Percentiles rank a stretch among this genome's conserved stretches.
Conservation (phyloP, 2,888 invertebrate species). For the Chrysodeixis includens region DNA sequence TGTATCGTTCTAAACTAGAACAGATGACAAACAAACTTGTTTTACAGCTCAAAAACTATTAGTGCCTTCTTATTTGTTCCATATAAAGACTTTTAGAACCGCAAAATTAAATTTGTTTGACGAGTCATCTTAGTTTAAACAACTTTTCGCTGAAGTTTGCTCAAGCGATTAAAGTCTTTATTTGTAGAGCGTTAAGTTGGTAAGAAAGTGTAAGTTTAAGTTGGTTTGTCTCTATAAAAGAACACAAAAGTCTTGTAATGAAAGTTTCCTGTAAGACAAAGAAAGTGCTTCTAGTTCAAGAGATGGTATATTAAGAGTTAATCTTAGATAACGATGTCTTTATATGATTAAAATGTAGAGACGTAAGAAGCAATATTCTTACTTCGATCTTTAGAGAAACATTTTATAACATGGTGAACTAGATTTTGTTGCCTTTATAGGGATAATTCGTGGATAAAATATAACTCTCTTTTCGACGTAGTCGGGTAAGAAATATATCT, state of each 20-base stretch:
- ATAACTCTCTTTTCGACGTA: too few relatives aligned
- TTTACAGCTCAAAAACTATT: slow-evolving; percentile 3
- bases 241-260: slow-evolving; percentile 41
- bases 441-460: too few relatives aligned
- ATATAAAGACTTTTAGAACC: slow-evolving; percentile 5
- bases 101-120: slow-evolving; percentile 42
- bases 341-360: slow-evolving; percentile 21
- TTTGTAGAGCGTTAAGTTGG: background rate
- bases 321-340: slow-evolving; percentile 14
- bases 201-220: background rate
- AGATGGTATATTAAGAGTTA: slow-evolving; percentile 32
- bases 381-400: background rate
- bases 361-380: background rate
- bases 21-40: slow-evolving; percentile 27
- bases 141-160: slow-evolving; percentile 8
- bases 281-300: slow-evolving; percentile 27
- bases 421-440: background rate
- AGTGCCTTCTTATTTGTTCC: background rate
- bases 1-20: slow-evolving; percentile 19
- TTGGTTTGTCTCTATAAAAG: slow-evolving; percentile 36
- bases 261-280: slow-evolving; percentile 43
- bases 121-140: slow-evolving; percentile 31
- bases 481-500: too few relatives aligned
- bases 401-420: background rate
- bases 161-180: slow-evolving; percentile 23